Base-by-base conservation (phyloP, 1,140 invertebrate genomes). In the Oncopodura yosiiana region DNA sequence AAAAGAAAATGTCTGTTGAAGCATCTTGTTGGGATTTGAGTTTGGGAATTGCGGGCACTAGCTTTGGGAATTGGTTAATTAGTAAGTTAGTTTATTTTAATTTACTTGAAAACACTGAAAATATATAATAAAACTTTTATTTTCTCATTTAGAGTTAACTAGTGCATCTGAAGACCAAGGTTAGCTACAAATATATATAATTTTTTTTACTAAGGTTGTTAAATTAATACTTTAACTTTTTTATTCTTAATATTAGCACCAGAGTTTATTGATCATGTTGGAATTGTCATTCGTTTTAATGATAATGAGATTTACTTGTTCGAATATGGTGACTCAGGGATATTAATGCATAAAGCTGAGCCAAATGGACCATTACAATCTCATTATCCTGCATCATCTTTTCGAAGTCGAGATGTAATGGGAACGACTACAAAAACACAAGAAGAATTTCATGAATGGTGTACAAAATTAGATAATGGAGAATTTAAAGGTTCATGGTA, bases 301-400 rank as follows among this genome's bases (percentile, higher is more conserved):
- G n/a, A n/a, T n/a, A n/a, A n/a, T n/a, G n/a, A n/a, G n/a, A n/a
- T n/a, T n/a, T n/a, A 50, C 41, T 29, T 63, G 3, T 63, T 60
- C 37, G 61, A 63, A 49, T 63, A 54, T 49, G 61, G 61, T 8
- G 61, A 63, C 41, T 26, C 54, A 18, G 61, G 61, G 2, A 54
- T 63, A 34, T 34, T 63, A 32, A 27, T 27, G 37, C 45, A 14
- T 30, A 37, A n/a, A n/a, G n/a, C n/a, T n/a, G n/a, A n/a, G n/a
- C n/a, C n/a, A n/a, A n/a, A 42, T 5, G 5, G 14, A 14, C 23
- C 37, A 16, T 27, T 42, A 27, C 53, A 56, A 30, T 60, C 57
- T 11, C 60, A 60, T 34, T 63, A 63, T 52, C 61, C 61, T 12
- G 61, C 54, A 0, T 60, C 41, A 30, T 34, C 38, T 16, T 34